A percentile compares a stretch with the other conserved stretches of the same genome.
Conservation (phyloP, 2,888 invertebrate species). For the Ernsta delagoae region DNA sequence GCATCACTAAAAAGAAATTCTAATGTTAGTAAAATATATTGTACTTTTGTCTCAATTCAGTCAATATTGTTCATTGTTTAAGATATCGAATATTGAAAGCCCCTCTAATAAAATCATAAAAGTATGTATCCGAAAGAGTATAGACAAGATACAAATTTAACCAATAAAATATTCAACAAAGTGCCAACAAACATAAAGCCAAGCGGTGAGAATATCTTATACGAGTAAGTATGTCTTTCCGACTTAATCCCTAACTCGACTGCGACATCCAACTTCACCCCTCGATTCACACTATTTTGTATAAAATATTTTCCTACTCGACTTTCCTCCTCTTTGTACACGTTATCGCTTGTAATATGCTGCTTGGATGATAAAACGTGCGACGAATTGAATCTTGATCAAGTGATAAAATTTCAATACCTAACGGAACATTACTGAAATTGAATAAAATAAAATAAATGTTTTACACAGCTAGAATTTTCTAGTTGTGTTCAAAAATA, state of each 20-base stretch:
- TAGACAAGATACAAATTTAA: not conserved
- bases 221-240: constrained; percentile 52
- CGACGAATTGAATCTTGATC: constrained; percentile 48
- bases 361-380: constrained; percentile 56
- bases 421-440: constrained; percentile 36
- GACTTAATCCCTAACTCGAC: constrained; percentile 64
- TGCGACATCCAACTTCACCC: constrained; percentile 55
- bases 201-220: not conserved
- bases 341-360: constrained; percentile 62
- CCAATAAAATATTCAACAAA: not conserved
- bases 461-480: too few relatives aligned
- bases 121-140: not conserved
- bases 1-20: too few relatives aligned
- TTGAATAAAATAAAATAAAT: too few relatives aligned
- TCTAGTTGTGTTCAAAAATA: too few relatives aligned
- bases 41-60: too few relatives aligned
- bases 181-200: constrained; percentile 4
- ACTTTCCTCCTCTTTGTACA: constrained; percentile 41
- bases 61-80: too few relatives aligned
- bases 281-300: constrained; percentile 39
- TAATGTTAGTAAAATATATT: too few relatives aligned
- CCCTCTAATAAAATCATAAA: not conserved
- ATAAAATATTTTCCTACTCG: constrained; percentile 35
- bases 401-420: constrained; percentile 40
- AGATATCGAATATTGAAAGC: not conserved